Base-by-base conservation (phyloP, 30 jellyfish, hydroid and myxozoan genomes). In the Catostylus mosaicus region DNA sequence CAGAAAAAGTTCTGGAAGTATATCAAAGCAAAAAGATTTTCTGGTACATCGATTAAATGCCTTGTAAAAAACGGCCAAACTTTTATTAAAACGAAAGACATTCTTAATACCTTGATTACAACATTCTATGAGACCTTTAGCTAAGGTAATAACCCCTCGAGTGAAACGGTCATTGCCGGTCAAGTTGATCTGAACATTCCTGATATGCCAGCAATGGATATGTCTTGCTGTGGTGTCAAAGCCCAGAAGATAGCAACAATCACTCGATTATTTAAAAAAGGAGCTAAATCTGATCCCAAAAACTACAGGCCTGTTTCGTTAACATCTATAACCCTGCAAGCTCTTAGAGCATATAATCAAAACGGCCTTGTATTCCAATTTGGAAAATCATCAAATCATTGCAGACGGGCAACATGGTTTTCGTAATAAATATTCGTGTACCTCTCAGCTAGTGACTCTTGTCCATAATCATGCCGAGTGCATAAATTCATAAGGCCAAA, bases 281-380 rank as follows among this genome's bases (percentile, higher is more conserved):
- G 88, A 57, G 78, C 65, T 56, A 50, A 56, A 52, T 50, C 24
- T 36, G 60, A 50, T 27, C 92, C 92, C 57, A 57, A 48, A 67
- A 56, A 60, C 38, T 57, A 83, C 54, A 57, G 93, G 73, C 88
- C 86, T 4, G 85, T 82, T 35, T 59, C 74, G n/a, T 30, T 82
- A 66, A 82, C 86, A 38, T 50, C 78, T 48, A 66, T 82, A 59
- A n/a, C 85, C 85, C 71, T 82, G 92, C 78, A 82, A 82, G 78
- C 84, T 67, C 43, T 77, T 82, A 37, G 90, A 79, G 37, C 81
- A 51, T 26, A 76, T 79, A 62, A 66, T 63, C 82, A 79, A 66
- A 66, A 38, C 81, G 62, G 74, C 88, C 77, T 10, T 76, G 88
- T 76, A 76, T 76, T 37, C 88, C 88, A 80, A 78, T 78, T 78